Evolutionary conservation across 2,797 vertebrate genomes (phyloP).

Genomic region (Cryptoblepharus egeriae): DNA sequence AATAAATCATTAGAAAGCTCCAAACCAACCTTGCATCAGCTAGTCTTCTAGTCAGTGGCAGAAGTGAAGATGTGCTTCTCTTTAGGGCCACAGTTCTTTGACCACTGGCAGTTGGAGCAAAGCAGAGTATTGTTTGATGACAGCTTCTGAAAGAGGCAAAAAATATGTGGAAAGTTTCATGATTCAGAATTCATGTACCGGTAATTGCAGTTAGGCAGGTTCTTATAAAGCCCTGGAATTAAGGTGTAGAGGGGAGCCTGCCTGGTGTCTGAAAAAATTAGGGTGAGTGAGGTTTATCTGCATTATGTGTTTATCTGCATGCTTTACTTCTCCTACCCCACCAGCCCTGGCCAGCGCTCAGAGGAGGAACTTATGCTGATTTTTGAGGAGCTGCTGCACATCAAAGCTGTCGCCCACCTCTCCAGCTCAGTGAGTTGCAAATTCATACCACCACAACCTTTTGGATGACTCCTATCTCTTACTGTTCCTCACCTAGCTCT

Average conservation of each 20-base stretch:
- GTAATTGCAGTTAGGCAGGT: neutral
- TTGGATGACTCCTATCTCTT: no score
- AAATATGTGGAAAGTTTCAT: neutral
- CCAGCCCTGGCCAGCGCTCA: conserved; percentile 89
- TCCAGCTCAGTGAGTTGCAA: conserved; percentile 87
- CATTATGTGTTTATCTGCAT: neutral
- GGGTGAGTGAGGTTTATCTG: no score
- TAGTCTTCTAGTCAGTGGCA: no score
- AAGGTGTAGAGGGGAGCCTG: neutral
- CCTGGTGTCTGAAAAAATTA: neutral
- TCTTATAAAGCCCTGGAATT: neutral
- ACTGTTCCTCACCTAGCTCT: no score
- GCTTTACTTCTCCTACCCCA: neutral
- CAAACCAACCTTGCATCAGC: no score
- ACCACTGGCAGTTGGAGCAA: no score
- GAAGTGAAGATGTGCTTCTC: no score
- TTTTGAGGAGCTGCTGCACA: conserved; percentile 94
- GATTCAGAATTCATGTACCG: neutral
- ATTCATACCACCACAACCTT: neutral
- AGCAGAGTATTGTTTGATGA: no score
- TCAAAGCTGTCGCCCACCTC: conserved; percentile 95
- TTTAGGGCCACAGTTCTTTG: no score
- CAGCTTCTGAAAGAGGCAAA: no score
- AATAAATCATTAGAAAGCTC: no score
- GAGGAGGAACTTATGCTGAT: conserved; percentile 94